Evolutionary conservation across 2,113 vertebrate species (phyloP), one percentile per base, ranked within the genome.

Genomic region (Noctilio leporinus): DNA sequence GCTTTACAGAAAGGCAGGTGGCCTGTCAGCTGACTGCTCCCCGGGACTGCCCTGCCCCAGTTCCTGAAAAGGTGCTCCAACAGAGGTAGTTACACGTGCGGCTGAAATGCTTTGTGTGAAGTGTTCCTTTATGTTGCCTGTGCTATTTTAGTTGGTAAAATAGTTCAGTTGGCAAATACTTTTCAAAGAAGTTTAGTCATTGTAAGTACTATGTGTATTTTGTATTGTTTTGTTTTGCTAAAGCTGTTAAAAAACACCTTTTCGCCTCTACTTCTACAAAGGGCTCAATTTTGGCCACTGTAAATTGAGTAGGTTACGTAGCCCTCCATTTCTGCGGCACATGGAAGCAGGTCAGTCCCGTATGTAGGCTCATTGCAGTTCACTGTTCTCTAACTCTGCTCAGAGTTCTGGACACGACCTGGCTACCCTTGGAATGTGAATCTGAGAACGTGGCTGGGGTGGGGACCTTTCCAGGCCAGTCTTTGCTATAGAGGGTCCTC

Each of bases 1-100:
- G 45, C 73, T 43, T 64, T 15, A 9, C 45, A 5, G 20, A 0
- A 0, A 4, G 6, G 8, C 1, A 17, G 70, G 43, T 35, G 3
- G 11, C 45, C 67, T 1, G 0, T 10, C 3, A 35, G 17, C 14
- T 0, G 0, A 0, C n/a, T 4, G 5, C 24, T 47, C 17, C 65
- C 59, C 7, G 28, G 15, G 64, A 19, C 38, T 85, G 51, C 30
- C 59, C 17, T 43, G 33, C 47, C 59, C 49, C 7, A 8, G 5
- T 35, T 81, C 65, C 20, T 67, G n/a, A 40, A 77, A 62, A 24
- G 53, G 62, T 28, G 19, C 35, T 22, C 35, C 0, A 0, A 49
- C 26, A 62, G 77, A 75, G 24, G 24, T 9, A 10, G 70, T 22
- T 33, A 6, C 5, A 51, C 20, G 10, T 45, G n/a, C 49, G 7